Evolutionary conservation across 2,888 invertebrate species (phyloP), one percentile per base, ranked within the genome.

Genomic region (Synergus umbraculus): DNA sequence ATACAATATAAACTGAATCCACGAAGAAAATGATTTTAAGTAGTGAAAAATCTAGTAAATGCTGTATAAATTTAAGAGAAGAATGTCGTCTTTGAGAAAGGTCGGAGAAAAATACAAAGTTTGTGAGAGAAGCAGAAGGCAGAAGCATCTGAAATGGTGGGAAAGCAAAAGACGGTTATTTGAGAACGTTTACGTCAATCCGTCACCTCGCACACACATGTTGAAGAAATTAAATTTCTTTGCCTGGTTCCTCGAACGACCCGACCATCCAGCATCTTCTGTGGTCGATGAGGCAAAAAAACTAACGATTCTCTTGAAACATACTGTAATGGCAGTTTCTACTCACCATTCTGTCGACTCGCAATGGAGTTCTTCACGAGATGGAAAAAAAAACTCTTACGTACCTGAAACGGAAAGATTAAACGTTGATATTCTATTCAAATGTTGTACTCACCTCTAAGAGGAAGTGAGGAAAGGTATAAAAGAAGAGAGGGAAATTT

Each of bases 141-240:
- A 37, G 15, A 60, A 13, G 29, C 41, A 64, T 79, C 64, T 69
- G 69, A 69, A 69, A 69, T 69, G 69, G 49, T 69, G 46, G 69
- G 69, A 69, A 69, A 49, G 69, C 69, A 69, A 29, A 69, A 69
- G 69, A 69, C 69, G 69, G 69, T 69, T 49, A 69, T 69, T 69
- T 18, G 69, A 69, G 69, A 76, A 76, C 58, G 76, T 76, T 76
- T 76, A 76, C 76, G 44, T 64, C 85, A 83, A 87, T 86, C 86
- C 86, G 86, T 88, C 89, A 87, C 84, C 85, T 83, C 82, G 80
- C 81, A 79, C 83, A 82, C 86, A 86, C 90, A 90, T 89, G 88
- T 82, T 89, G 89, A 90, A 90, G 89, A 87, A 89, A 90, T 90
- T 88, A 88, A 88, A 85, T 86, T 87, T 88, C 86, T 88, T 89